A percentile compares a stretch with the other conserved stretches of the same genome.
Evolutionary conservation across 2,888 invertebrate genomes (phyloP).

Genomic region (Chromoteleia sp.): DNA sequence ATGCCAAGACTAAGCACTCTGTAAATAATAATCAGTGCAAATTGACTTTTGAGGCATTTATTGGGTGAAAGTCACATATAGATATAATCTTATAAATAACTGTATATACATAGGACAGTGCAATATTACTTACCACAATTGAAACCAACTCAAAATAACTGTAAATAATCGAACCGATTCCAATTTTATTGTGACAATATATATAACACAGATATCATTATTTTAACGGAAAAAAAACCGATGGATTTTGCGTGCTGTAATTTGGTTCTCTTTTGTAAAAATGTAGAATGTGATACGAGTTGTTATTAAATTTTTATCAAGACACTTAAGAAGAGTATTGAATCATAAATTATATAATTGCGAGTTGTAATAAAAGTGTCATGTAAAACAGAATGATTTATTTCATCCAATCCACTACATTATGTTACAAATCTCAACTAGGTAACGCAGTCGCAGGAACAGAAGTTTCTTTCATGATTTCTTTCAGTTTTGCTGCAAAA

Average conservation of each 20-base stretch:
- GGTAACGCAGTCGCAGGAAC: slow-evolving; percentile 12
- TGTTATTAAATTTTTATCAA: slow-evolving; percentile 62
- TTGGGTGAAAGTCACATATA: neutral
- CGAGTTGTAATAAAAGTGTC: slow-evolving; percentile 42
- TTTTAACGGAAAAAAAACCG: neutral
- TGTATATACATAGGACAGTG: slow-evolving; percentile 48
- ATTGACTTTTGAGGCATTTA: slow-evolving; percentile 45
- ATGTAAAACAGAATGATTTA: slow-evolving; percentile 31
- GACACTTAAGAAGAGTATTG: slow-evolving; percentile 23
- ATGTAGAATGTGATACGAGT: slow-evolving; percentile 38
- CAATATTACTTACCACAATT: slow-evolving; percentile 47
- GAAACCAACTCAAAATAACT: slow-evolving; percentile 11
- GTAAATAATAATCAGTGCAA: slow-evolving; percentile 53
- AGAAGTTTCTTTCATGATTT: slow-evolving; percentile 10
- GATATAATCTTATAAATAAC: slow-evolving; percentile 35
- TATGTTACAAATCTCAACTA: neutral
- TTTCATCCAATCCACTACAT: neutral
- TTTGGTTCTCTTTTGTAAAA: slow-evolving; percentile 21
- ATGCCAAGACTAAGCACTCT: slow-evolving; percentile 33
- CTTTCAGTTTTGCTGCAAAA: slow-evolving; percentile 85
- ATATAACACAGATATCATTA: neutral
- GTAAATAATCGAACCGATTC: slow-evolving; percentile 29
- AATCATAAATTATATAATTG: slow-evolving; percentile 38
- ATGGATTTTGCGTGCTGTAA: neutral
- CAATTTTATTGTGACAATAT: slow-evolving; percentile 17